A percentile compares a stretch with the other conserved stretches of the same genome.
These are phyloP conservation scores for Neofelis nebulosa DNA, from an alignment of 2,113 vertebrate genomes.

Conservation along the genomic window DNA sequence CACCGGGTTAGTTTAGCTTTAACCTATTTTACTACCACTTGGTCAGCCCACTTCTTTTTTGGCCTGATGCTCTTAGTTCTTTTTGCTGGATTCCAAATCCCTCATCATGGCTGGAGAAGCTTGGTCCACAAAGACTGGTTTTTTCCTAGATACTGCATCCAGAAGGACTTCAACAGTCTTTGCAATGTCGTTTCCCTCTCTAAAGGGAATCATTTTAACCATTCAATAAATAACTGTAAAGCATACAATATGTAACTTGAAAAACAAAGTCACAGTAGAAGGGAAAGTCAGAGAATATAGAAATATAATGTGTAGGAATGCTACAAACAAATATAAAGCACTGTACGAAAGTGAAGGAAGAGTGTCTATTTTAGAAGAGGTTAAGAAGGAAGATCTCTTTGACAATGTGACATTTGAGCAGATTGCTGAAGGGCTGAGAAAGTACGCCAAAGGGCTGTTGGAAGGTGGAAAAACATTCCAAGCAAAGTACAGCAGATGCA, in stretches of 20 bases:
- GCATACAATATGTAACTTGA: background rate
- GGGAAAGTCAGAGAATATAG: background rate
- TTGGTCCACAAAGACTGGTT: background rate
- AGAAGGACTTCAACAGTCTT: background rate
- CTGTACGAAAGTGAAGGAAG: background rate
- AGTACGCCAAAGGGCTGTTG: background rate
- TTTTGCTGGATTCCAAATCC: background rate
- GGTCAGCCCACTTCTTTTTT: background rate
- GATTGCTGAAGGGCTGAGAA: background rate
- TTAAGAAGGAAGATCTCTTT: background rate
- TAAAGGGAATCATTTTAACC: background rate
- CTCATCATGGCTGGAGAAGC: background rate
- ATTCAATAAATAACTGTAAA: background rate
- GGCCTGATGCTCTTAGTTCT: background rate
- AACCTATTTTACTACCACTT: background rate
- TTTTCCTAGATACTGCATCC: background rate
- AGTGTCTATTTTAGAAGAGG: background rate
- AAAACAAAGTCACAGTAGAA: background rate
- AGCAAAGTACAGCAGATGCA: background rate
- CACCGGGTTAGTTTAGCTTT: background rate
- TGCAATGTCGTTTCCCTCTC: background rate
- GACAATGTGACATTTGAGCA: background rate
- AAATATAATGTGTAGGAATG: background rate
- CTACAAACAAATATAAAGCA: background rate
- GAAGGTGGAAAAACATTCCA: background rate